Evolutionary conservation across 2,113 vertebrate species (phyloP).

Genomic region (Malurus melanocephalus): DNA sequence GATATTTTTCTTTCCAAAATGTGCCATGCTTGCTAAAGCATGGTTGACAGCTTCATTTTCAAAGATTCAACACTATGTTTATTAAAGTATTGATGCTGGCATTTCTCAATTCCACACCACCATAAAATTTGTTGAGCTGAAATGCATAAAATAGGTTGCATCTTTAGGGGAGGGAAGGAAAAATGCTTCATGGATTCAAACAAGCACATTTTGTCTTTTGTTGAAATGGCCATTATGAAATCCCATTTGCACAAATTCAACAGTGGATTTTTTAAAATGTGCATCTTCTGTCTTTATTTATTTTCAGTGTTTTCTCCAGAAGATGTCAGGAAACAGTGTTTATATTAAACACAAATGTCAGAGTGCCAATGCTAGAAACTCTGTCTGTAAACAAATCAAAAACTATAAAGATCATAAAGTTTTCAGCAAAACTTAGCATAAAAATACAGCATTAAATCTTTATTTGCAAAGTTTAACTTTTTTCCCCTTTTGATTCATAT

Average conservation of each 20-base stretch:
- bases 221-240: neutral
- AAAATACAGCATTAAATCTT: slow-evolving; percentile 10
- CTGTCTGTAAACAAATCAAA: neutral
- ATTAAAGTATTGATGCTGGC: neutral
- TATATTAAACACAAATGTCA: slow-evolving; percentile 30
- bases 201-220: neutral
- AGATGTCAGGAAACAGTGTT: neutral
- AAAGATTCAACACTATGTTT: neutral
- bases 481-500: neutral
- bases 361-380: neutral
- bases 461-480: neutral
- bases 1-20: neutral
- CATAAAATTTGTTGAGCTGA: neutral
- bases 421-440: neutral
- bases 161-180: neutral
- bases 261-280: neutral
- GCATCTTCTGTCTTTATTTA: slow-evolving; percentile 20
- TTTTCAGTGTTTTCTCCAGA: neutral
- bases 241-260: neutral
- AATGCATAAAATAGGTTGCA: neutral
- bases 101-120: neutral
- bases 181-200: neutral
- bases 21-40: neutral
- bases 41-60: neutral
- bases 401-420: neutral